These are phyloP conservation scores for Saccostrea echinata DNA, from an alignment of 1,140 invertebrate genomes.

Conservation along the genomic window DNA sequence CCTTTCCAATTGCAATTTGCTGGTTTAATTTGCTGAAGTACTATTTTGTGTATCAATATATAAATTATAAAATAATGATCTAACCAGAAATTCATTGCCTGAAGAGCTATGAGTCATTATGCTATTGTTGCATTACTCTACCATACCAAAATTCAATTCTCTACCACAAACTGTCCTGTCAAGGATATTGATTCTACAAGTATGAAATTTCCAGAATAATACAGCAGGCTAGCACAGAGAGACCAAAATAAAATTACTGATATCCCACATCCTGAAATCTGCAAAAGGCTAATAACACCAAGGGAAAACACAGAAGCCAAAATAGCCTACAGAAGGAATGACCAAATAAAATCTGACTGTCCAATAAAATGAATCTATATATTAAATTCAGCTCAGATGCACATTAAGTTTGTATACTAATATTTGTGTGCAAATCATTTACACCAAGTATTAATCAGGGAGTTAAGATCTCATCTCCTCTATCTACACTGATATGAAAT, in stretches of 20 bases:
- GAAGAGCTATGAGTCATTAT: conserved; percentile 31
- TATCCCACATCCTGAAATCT: conserved; percentile 32
- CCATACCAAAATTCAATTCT: conserved; percentile 31
- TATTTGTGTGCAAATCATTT: no score
- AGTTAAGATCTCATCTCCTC: no score
- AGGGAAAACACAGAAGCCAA: background rate
- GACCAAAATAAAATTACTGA: conserved; percentile 28
- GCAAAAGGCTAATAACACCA: conserved; percentile 27
- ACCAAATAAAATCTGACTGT: conserved; percentile 2
- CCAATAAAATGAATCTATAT: background rate
- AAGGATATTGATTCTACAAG: conserved; percentile 36
- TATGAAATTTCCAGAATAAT: conserved; percentile 36
- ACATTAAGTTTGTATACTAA: background rate
- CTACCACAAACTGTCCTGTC: conserved; percentile 30
- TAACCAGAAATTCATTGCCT: background rate
- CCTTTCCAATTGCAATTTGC: no score
- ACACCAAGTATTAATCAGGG: no score
- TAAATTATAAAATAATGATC: conserved; percentile 22
- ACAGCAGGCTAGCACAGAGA: conserved; percentile 6
- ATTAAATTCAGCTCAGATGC: background rate
- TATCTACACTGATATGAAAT: no score
- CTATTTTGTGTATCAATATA: conserved; percentile 8
- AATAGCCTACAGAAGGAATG: background rate
- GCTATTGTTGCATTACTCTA: conserved; percentile 31
- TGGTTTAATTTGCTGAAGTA: background rate